A percentile compares a stretch with the other conserved stretches of the same genome.
These are phyloP conservation scores for Isaurus tuberculatus DNA, from an alignment of 92 coral and sea anemone species.

Conservation along the genomic window DNA sequence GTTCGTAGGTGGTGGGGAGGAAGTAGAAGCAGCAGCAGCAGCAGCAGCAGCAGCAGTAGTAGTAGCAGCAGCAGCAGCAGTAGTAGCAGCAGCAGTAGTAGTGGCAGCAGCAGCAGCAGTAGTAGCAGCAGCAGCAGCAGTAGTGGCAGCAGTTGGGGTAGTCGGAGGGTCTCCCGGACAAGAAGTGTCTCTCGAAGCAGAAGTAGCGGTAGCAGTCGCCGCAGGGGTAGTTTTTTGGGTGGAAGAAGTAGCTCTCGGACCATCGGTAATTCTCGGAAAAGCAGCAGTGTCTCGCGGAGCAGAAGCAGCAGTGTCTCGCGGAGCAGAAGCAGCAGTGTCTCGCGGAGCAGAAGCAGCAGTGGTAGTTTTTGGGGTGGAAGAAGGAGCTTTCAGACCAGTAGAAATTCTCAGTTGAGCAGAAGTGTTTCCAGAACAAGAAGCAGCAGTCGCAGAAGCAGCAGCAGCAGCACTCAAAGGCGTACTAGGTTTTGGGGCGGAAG, in stretches of 20 bases:
- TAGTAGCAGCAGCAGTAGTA: neutral
- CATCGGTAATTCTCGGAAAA: neutral
- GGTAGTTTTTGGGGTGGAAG: neutral
- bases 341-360: neutral
- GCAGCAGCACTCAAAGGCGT: neutral
- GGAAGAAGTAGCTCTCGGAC: neutral
- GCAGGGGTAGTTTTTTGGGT: too few relatives aligned
- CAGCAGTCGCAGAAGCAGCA: neutral
- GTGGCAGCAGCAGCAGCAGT: neutral
- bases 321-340: neutral
- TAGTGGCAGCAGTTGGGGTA: neutral
- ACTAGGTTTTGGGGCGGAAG: neutral
- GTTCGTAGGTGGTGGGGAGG: conserved; percentile 47
- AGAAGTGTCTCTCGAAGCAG: conserved; percentile 24
- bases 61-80: neutral
- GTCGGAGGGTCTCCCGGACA: neutral
- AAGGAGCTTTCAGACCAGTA: neutral
- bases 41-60: neutral
- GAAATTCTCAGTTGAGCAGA: neutral
- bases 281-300: neutral
- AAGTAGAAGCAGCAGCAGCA: conserved; percentile 6
- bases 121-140: conserved; percentile 3
- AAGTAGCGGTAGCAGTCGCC: neutral
- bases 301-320: neutral
- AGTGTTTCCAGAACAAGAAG: neutral